phyloP scores from a whole-genome alignment of 1,140 invertebrate genomes.

The Drosophila prosaltans region DNA sequence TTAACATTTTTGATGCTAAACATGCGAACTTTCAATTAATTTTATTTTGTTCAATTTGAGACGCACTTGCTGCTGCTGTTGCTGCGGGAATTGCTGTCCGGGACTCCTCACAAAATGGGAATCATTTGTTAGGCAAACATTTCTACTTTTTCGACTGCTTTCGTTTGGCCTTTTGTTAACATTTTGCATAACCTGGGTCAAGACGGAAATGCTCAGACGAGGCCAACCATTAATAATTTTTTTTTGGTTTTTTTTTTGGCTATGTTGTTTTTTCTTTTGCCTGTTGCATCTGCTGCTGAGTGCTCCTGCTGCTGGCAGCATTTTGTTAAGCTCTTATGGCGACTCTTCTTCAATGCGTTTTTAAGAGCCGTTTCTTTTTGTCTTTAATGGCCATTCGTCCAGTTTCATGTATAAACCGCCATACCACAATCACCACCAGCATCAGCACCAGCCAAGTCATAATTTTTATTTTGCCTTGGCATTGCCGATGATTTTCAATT shows the following conservation, averaged over 20 bases:
- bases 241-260: constrained; percentile 33
- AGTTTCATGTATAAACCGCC: constrained; percentile 36
- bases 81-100: constrained; percentile 8
- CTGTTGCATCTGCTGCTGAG: constrained; percentile 27
- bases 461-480: background rate
- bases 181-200: constrained; percentile 80
- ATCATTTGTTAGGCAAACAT: constrained; percentile 77
- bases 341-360: constrained; percentile 68
- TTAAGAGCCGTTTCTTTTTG: constrained; percentile 66
- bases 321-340: constrained; percentile 13
- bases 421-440: constrained; percentile 30
- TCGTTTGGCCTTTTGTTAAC: constrained; percentile 77
- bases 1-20: constrained; percentile 17
- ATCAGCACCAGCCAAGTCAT: constrained; percentile 17
- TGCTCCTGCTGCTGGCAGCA: constrained; percentile 5
- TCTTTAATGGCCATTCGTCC: constrained; percentile 23
- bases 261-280: constrained; percentile 31
- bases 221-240: constrained; percentile 73
- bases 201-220: constrained; percentile 75
- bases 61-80: constrained; percentile 51
- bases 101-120: constrained; percentile 52
- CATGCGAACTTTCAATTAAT: constrained; percentile 69
- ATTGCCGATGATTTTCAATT: constrained; percentile 8
- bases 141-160: constrained; percentile 69
- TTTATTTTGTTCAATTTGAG: constrained; percentile 23